phyloP scores from a whole-genome alignment of 2,113 vertebrate genomes.

The Pterophyllum scalare region DNA sequence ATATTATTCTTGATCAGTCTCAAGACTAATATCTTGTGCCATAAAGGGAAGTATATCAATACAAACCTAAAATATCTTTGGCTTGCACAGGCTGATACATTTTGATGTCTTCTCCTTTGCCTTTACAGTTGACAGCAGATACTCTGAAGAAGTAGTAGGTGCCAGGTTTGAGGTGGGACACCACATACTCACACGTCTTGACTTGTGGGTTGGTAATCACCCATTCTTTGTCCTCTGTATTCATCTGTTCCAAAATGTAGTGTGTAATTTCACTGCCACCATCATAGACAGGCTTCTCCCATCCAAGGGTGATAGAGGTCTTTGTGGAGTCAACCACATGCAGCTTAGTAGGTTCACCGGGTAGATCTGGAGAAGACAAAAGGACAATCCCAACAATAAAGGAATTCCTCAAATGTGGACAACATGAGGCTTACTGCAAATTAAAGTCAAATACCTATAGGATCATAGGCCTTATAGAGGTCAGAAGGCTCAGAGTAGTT shows the following conservation, averaged over 20 bases:
- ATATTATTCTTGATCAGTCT: background rate
- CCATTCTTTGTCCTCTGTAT: conserved; percentile 92
- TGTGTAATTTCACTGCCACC: conserved; percentile 93
- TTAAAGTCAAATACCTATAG: conserved; percentile 85
- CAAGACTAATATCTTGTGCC: background rate
- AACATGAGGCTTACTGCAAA: background rate
- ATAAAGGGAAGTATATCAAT: background rate
- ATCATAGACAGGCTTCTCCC: conserved; percentile 95
- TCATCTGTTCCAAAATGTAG: conserved; percentile 91
- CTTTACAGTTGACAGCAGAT: conserved; percentile 91
- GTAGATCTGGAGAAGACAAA: conserved; percentile 86
- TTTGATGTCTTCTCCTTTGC: conserved; percentile 92
- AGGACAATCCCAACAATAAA: background rate
- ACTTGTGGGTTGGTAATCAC: conserved; percentile 89
- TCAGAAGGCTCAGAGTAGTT: conserved; percentile 93
- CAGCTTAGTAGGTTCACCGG: conserved; percentile 93
- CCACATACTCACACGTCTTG: conserved; percentile 94
- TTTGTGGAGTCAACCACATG: conserved; percentile 95
- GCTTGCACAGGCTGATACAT: conserved; percentile 92
- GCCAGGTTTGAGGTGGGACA: conserved; percentile 90
- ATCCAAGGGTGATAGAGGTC: conserved; percentile 93
- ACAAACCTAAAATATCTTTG: conserved; percentile 96
- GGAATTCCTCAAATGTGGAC: background rate
- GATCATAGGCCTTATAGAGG: conserved; percentile 93
- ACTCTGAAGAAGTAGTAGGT: conserved; percentile 95